Conservation (phyloP, 2,888 invertebrate species). For the Raillietiella orientalis region DNA sequence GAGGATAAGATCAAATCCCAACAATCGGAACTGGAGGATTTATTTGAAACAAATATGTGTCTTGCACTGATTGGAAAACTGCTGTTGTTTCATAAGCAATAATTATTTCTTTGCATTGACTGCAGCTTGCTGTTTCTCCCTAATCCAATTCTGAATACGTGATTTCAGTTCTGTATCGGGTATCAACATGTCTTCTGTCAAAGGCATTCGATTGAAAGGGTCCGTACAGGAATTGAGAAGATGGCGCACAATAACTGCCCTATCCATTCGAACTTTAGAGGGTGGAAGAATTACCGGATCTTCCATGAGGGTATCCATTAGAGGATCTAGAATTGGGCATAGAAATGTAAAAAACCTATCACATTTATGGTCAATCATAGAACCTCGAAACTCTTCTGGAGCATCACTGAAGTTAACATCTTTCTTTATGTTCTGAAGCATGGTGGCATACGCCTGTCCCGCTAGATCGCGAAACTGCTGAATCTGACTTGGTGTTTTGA, state of each 20-base stretch:
- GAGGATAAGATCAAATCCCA: too few relatives aligned
- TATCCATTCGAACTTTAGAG: constrained; percentile 72
- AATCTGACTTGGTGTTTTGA: constrained; percentile 53
- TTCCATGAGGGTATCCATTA: constrained; percentile 90
- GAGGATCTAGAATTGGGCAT: constrained; percentile 30
- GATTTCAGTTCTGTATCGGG: too few relatives aligned
- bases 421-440: constrained; percentile 39
- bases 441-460: constrained; percentile 33
- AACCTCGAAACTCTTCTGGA: constrained; percentile 64
- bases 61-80: too few relatives aligned
- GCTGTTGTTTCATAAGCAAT: too few relatives aligned
- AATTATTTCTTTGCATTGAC: too few relatives aligned
- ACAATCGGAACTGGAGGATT: too few relatives aligned
- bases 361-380: too few relatives aligned
- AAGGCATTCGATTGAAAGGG: constrained; percentile 83
- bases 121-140: too few relatives aligned
- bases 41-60: too few relatives aligned
- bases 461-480: constrained; percentile 49
- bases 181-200: constrained; percentile 69
- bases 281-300: constrained; percentile 65
- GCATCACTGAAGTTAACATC: constrained; percentile 83
- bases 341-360: constrained; percentile 2
- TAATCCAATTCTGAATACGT: too few relatives aligned
- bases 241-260: constrained; percentile 69
- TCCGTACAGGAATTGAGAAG: constrained; percentile 83